Evolutionary conservation across 2,888 invertebrate genomes (phyloP), one percentile per base, ranked within the genome.

Genomic region (Hedya salicella): DNA sequence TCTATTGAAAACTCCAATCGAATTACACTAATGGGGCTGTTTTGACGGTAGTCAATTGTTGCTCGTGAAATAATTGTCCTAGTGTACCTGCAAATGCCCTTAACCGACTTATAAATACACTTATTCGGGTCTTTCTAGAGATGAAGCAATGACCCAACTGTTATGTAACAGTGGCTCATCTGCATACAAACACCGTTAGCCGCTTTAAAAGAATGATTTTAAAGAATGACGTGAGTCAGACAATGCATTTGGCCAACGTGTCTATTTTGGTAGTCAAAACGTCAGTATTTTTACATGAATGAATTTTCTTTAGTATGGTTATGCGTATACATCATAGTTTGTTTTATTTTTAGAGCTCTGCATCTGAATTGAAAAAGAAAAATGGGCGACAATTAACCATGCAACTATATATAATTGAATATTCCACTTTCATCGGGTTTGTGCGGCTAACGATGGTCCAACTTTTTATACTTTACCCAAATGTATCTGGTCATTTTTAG

Each of bases 151-250:
- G 25, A 16, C 42, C 42, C 11, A n/a, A 9, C 14, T 40, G 32
- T 63, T 56, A 36, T 25, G 42, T 44, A 59, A 64, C 64, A 64
- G 57, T 36, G 50, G 40, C 16, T 52, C 64, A 64, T 59, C 57
- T 59, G n/a, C 50, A 59, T 64, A 64, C 42, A 49, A 63, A 57
- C 3, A 46, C 64, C 52, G 50, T 64, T 64, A 64, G 25, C 36
- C n/a, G 32, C 16, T 39, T 44, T 39, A 52, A 52, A 40, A 49
- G 16, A 30, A 11, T 42, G 11, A 32, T 49, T 63, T 63, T 5
- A 19, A 57, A 32, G 48, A 36, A 50, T 13, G 48, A 14, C 16
- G 17, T n/a, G 48, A 21, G 49, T 40, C 21, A 21, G 19, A 21
- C 39, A 60, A 39, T 19, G 42, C 16, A 40, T 1, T 36, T 40